These are phyloP conservation scores for Celastrina argiolus DNA, from an alignment of 2,888 invertebrate genomes.

Conservation along the genomic window DNA sequence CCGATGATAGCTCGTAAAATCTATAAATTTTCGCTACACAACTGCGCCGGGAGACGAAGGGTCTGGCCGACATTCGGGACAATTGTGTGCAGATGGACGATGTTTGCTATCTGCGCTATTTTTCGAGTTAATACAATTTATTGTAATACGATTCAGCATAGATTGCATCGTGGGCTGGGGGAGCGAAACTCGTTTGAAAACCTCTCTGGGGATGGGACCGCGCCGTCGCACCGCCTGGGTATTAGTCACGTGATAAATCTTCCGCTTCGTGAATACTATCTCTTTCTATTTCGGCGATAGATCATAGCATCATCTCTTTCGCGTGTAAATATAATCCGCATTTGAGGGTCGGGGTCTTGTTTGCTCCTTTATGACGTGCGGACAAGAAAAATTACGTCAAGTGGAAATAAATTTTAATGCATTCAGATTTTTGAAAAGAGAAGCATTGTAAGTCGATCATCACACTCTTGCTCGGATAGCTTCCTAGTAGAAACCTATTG, in stretches of 20 bases:
- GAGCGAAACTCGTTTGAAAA: constrained; percentile 76
- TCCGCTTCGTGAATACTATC: constrained; percentile 58
- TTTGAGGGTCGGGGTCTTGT: constrained; percentile 54
- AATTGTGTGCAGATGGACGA: constrained; percentile 75
- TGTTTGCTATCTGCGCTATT: constrained; percentile 77
- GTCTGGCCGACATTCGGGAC: constrained; percentile 52
- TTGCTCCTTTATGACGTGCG: constrained; percentile 54
- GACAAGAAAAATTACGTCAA: constrained; percentile 47
- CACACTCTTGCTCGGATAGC: neutral
- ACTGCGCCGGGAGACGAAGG: constrained; percentile 58
- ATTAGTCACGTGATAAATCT: constrained; percentile 78
- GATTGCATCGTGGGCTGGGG: constrained; percentile 74
- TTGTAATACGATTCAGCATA: constrained; percentile 79
- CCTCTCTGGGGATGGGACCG: constrained; percentile 66
- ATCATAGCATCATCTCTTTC: constrained; percentile 57
- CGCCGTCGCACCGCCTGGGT: constrained; percentile 67
- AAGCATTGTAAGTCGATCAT: constrained; percentile 1
- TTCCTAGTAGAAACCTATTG: neutral
- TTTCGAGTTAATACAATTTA: constrained; percentile 78
- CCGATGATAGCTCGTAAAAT: constrained; percentile 73
- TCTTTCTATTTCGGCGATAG: constrained; percentile 51
- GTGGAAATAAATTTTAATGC: constrained; percentile 37
- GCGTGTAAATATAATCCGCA: constrained; percentile 58
- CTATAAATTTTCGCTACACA: constrained; percentile 67
- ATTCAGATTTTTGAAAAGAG: neutral